Evolutionary conservation across 2,797 vertebrate genomes (phyloP).

Genomic region (Macropus fuliginosus): DNA sequence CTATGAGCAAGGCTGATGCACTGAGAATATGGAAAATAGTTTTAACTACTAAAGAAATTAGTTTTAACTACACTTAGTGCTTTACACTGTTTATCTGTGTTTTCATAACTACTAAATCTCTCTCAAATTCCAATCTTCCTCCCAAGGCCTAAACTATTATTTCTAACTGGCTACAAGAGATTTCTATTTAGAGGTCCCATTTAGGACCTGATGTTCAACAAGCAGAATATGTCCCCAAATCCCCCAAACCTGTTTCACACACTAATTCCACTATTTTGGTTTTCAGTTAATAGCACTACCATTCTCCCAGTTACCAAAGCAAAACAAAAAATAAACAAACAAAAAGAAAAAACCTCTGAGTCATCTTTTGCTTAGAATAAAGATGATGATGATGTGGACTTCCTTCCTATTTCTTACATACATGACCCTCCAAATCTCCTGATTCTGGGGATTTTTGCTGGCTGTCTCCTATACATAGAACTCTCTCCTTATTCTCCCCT

Average conservation of each 20-base stretch:
- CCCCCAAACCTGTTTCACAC: not conserved
- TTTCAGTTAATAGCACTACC: not conserved
- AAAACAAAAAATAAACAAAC: not conserved
- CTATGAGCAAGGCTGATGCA: not conserved
- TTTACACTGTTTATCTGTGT: not conserved
- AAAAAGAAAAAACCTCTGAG: not conserved
- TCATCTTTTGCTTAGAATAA: not conserved
- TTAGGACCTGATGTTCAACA: not conserved
- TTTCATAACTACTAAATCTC: not conserved
- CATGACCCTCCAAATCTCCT: not conserved
- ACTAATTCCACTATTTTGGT: not conserved
- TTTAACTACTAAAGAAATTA: no score
- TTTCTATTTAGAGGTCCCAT: not conserved
- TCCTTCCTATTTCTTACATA: not conserved
- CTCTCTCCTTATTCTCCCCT: not conserved
- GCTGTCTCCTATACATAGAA: not conserved
- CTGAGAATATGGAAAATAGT: not conserved
- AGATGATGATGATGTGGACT: no score
- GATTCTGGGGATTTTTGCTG: not conserved
- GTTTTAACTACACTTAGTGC: not conserved
- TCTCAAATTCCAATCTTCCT: not conserved
- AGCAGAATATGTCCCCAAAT: not conserved
- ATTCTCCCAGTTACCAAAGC: not conserved
- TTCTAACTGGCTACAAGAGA: not conserved
- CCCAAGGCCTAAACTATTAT: not conserved